These are phyloP conservation scores for Chymomyza amoena DNA, from an alignment of 2,888 invertebrate genomes.

Conservation along the genomic window DNA sequence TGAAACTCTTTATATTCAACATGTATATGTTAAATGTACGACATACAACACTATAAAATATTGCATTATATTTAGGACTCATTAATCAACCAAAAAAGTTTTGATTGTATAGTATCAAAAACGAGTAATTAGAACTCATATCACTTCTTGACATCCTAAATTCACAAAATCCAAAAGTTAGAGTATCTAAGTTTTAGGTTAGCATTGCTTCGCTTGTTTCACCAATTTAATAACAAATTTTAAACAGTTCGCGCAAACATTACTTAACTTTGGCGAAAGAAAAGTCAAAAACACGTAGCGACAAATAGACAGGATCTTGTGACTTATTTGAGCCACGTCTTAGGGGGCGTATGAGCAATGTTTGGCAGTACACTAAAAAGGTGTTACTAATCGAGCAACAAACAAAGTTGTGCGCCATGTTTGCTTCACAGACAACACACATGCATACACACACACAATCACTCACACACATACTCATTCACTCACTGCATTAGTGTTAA, in stretches of 20 bases:
- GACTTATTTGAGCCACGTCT: not conserved
- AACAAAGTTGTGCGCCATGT: slow-evolving; percentile 13
- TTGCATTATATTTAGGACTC: too few species aligned
- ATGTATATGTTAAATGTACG: too few species aligned
- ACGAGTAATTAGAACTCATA: too few species aligned
- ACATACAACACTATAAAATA: too few species aligned
- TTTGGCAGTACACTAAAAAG: slow-evolving; percentile 14
- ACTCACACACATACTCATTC: not conserved
- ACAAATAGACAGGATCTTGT: not conserved
- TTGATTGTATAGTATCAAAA: too few species aligned
- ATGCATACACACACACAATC: not conserved
- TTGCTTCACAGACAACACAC: slow-evolving; percentile 11
- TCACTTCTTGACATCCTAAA: too few species aligned
- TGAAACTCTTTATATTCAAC: too few species aligned
- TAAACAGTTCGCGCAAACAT: too few species aligned
- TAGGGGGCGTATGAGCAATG: slow-evolving; percentile 27
- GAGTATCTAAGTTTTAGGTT: not conserved
- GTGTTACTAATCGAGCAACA: not conserved
- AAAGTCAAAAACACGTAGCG: not conserved
- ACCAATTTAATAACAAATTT: too few species aligned
- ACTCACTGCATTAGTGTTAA: slow-evolving; percentile 6
- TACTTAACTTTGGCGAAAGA: not conserved
- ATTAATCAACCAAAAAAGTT: too few species aligned
- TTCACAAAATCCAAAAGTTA: too few species aligned
- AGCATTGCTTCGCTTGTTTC: too few species aligned